phyloP scores from a whole-genome alignment of 2,797 vertebrate genomes.

The Pelochelys cantorii region DNA sequence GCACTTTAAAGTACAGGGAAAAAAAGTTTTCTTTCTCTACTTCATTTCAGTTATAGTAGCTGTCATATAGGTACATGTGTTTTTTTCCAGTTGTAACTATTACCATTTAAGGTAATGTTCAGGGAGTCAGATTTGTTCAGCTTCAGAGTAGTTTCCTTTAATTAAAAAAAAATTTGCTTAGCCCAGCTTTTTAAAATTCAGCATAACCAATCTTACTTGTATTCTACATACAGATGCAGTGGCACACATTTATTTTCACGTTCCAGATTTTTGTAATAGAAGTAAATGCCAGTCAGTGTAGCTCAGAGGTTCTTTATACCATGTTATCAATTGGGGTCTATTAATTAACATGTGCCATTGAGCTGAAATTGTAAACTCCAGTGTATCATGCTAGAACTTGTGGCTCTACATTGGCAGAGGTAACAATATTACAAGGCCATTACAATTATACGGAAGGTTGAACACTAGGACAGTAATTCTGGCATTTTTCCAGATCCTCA shows the following conservation, averaged over 20 bases:
- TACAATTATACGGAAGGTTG: not conserved
- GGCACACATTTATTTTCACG: not conserved
- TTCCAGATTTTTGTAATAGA: not conserved
- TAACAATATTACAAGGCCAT: accelerated
- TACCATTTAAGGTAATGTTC: not conserved
- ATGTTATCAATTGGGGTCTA: not conserved
- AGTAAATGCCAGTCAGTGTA: not conserved
- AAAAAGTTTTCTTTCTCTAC: not conserved
- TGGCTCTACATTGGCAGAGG: not conserved
- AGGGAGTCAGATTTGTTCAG: not conserved
- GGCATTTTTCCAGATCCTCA: not conserved
- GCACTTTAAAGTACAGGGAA: not conserved
- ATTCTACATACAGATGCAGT: not conserved
- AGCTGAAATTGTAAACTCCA: not conserved
- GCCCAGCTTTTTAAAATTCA: not conserved
- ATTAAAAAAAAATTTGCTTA: not conserved
- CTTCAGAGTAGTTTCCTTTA: not conserved
- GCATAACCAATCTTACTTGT: not conserved
- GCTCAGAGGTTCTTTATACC: not conserved
- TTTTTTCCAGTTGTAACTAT: not conserved
- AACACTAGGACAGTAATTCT: not conserved
- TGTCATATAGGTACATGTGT: not conserved
- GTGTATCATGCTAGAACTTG: not conserved
- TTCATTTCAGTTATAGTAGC: not conserved
- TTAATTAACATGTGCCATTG: not conserved